Evolutionary conservation across 2,797 vertebrate genomes (phyloP), one percentile per base, ranked within the genome.

Genomic region (Anniella stebbinsi): DNA sequence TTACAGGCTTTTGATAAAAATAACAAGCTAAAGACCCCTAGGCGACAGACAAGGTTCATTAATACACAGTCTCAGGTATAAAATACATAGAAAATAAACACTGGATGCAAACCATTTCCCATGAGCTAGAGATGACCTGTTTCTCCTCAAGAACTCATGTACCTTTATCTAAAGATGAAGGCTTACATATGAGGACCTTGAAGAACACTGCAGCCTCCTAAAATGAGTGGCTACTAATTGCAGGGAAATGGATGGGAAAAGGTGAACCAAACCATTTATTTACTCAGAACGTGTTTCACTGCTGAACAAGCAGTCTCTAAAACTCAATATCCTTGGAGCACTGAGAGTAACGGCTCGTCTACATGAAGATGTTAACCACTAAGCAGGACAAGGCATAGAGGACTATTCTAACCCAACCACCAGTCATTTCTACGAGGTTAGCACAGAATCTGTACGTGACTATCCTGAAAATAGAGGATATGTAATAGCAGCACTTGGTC

Each of bases 61-160:
- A 95, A 93, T 80, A 88, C 95, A 97, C 73, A 83, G 91, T 54
- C 80, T 82, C 36, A 83, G 95, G 94, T 94, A 57, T n/a, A 95
- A 96, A 92, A 94, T 89, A 94, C 90, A 80, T 69, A 96, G 96
- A 96, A 96, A 92, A 72, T 95, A 95, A 69, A 94, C 96, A 48
- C 86, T 60, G n/a, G 41, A 78, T 4, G 86, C 3, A 88, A 76
- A 92, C 89, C 91, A 54, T 80, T 28, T 54, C 1, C 17, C 38
- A 1, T 2, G n/a, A 72, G 48, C 28, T 25, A 38, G n/a, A 41
- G 45, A 25, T 45, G 70, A 85, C 25, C 18, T 6, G 13, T 21
- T 41, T 36, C 69, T 17, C 41, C 67, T 12, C 33, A 0, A 48
- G 73, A 2, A 76, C 48, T 0, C 30, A 4, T 4, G 60, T 73